A percentile compares a stretch with the other conserved stretches of the same genome.
phyloP scores from a whole-genome alignment of 2,797 vertebrate genomes.

The Coendou prehensilis region DNA sequence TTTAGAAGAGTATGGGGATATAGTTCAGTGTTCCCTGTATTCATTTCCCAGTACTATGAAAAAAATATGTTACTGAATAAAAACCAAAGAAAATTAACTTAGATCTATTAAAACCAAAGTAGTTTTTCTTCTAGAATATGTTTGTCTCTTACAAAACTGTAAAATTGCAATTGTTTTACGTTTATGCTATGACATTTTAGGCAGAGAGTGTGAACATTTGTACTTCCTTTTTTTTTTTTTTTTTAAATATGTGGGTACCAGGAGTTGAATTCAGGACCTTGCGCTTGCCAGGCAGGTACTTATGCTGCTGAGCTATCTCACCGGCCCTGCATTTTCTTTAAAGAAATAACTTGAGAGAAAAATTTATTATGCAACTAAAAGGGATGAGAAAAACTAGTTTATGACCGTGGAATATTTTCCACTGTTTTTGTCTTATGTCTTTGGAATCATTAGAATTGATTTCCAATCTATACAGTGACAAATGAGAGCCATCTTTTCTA shows the following conservation, averaged over 20 bases:
- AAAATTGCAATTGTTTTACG: slow-evolving; percentile 33
- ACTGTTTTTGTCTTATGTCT: not conserved
- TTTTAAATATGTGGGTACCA: no score
- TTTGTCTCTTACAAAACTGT: not conserved
- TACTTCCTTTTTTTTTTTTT: not conserved
- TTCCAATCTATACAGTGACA: not conserved
- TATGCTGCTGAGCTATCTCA: no score
- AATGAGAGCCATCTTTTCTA: not conserved
- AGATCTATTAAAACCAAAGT: not conserved
- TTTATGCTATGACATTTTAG: slow-evolving; percentile 34
- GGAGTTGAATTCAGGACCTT: no score
- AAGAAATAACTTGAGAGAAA: slow-evolving; percentile 51
- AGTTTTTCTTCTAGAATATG: slow-evolving; percentile 39
- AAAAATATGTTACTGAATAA: slow-evolving; percentile 34
- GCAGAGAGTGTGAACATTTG: not conserved
- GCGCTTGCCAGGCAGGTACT: no score
- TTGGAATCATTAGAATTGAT: slow-evolving; percentile 21
- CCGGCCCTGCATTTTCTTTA: not conserved
- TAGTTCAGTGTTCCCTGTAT: not conserved
- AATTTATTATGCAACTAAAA: slow-evolving; percentile 24
- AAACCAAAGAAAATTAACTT: slow-evolving; percentile 32
- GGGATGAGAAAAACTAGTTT: not conserved
- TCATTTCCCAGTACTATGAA: not conserved
- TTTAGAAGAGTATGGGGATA: not conserved
- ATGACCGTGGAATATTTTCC: not conserved